A percentile compares a stretch with the other conserved stretches of the same genome.
Evolutionary conservation across 1,140 invertebrate species (phyloP).

Genomic region (Drosophila pandora): DNA sequence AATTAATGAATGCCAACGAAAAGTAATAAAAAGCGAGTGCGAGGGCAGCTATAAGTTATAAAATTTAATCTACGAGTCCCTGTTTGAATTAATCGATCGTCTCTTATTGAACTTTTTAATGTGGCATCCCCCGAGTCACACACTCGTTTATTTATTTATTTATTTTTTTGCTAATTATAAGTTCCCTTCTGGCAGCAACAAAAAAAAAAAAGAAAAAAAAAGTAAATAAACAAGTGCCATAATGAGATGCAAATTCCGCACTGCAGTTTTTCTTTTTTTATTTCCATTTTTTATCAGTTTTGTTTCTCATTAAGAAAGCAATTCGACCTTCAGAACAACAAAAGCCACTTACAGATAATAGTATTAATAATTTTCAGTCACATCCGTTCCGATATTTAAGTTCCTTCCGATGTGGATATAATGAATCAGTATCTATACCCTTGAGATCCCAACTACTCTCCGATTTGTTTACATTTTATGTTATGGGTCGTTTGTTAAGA

Average conservation of each 20-base stretch:
- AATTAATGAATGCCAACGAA: not conserved
- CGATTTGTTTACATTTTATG: not conserved
- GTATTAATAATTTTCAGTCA: not conserved
- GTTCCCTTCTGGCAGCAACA: not conserved
- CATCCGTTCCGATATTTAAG: not conserved
- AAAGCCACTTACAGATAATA: not conserved
- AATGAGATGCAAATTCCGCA: conserved; percentile 1
- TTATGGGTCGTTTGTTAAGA: not conserved
- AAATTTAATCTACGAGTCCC: conserved; percentile 1
- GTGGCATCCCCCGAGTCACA: not conserved
- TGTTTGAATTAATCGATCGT: conserved; percentile 1
- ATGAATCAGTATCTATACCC: not conserved
- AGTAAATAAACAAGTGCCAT: not conserved
- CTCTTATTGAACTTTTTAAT: not conserved
- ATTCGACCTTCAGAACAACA: not conserved
- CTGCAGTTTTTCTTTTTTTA: not conserved
- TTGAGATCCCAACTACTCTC: not conserved
- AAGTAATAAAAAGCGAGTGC: not conserved
- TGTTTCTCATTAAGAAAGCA: not conserved
- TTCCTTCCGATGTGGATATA: not conserved
- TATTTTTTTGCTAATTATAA: not conserved
- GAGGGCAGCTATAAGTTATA: not conserved
- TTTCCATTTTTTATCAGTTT: not conserved
- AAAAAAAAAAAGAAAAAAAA: not conserved
- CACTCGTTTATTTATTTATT: not conserved